Evolutionary conservation across 2,113 vertebrate species (phyloP), one percentile per base, ranked within the genome.

Genomic region (Syngnathus scovelli): DNA sequence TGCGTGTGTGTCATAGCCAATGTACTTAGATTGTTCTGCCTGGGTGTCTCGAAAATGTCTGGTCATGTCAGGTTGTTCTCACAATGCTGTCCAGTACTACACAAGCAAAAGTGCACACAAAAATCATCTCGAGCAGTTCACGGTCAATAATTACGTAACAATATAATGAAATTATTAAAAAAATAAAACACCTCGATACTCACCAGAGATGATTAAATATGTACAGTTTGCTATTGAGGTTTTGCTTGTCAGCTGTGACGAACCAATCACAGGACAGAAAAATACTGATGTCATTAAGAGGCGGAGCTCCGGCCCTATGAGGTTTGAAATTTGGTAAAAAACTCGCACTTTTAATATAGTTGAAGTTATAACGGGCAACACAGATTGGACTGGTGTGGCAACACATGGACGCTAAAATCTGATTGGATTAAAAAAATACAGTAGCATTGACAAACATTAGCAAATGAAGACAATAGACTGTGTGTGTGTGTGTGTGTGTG

Each of bases 31-130:
- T 21, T 49, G 63, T 72, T 71, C 52, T 76, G 67, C 41, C 27
- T 39, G 67, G 67, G 76, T 51, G 69, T 82, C 78, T 79, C 83
- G 86, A 89, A 88, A 82, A 87, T 78, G 81, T 70, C 71, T 76
- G 79, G 81, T 82, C 80, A 65, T 84, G 78, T 83, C 78, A 73
- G 77, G 71, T 79, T 71, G 36, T 54, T 86, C 79, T 78, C 66
- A 75, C 74, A 51, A 59, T 13, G 7, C 48, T 69, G 76, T 76
- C 56, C 9, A 19, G n/a, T 52, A 21, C 49, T 8, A n/a, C 19
- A 21, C 49, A 5, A 18, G 8, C 18, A 68, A 65, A 58, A 15
- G 74, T 43, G 27, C 21, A 60, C 41, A 43, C n/a, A 10, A 43
- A 11, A 43, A 43, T 43, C 41, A 43, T 43, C 41, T 43, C 8